Evolutionary conservation across 2,797 vertebrate species (phyloP).

Genomic region (Dermochelys coriacea): DNA sequence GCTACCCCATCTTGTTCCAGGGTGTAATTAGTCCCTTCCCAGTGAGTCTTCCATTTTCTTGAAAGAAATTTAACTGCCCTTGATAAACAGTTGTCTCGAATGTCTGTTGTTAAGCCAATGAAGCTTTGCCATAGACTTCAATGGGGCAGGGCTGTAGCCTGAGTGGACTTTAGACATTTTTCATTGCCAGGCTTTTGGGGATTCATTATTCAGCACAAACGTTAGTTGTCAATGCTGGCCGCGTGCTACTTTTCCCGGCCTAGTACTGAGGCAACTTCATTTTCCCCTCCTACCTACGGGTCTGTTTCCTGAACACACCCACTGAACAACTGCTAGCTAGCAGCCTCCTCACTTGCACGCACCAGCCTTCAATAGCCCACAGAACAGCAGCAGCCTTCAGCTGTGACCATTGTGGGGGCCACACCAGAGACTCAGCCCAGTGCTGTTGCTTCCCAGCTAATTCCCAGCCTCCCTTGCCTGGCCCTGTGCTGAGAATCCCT

Average conservation of each 20-base stretch:
- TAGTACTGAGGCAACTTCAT: neutral
- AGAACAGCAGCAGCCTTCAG: too few relatives aligned
- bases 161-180: neutral
- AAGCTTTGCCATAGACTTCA: neutral
- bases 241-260: neutral
- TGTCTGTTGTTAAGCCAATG: too few relatives aligned
- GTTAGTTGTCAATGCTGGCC: neutral
- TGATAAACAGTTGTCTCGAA: neutral
- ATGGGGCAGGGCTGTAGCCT: neutral
- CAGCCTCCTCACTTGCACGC: neutral
- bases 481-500: too few relatives aligned
- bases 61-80: neutral
- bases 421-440: too few relatives aligned
- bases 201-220: neutral
- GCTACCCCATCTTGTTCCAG: neutral
- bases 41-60: neutral
- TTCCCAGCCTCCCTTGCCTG: too few relatives aligned
- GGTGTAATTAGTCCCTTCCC: neutral
- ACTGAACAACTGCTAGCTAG: fast-evolving
- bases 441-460: too few relatives aligned
- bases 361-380: too few relatives aligned
- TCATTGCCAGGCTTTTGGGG: neutral
- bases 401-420: too few relatives aligned
- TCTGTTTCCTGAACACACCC: fast-evolving
- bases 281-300: neutral